A percentile compares a stretch with the other conserved stretches of the same genome.
Evolutionary conservation across 2,797 vertebrate species (phyloP).

Genomic region (Nannoperca obscura): DNA sequence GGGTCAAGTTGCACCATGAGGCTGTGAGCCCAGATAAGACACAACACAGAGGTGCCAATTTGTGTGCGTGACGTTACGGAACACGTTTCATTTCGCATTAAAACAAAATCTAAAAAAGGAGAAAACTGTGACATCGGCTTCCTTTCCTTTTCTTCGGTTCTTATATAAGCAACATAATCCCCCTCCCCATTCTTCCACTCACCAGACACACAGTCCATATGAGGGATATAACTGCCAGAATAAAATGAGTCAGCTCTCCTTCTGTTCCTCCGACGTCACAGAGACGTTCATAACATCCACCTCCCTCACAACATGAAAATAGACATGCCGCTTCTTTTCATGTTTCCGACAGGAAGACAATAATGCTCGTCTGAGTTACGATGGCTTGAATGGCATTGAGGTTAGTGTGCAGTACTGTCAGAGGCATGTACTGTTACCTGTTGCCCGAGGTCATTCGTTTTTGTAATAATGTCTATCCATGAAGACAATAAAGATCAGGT

Average conservation of each 20-base stretch:
- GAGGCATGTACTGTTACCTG: slow-evolving; percentile 4
- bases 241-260: slow-evolving; percentile 79
- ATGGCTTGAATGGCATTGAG: slow-evolving; percentile 14
- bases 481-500: slow-evolving; percentile 31
- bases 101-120: slow-evolving; percentile 35
- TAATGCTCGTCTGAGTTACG: slow-evolving; percentile 22
- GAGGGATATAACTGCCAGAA: slow-evolving; percentile 75
- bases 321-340: slow-evolving; percentile 63
- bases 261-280: slow-evolving; percentile 78
- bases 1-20: slow-evolving; percentile 65
- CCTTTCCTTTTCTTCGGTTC: slow-evolving; percentile 36
- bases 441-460: not conserved
- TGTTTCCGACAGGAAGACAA: slow-evolving; percentile 55
- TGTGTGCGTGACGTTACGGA: not conserved
- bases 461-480: slow-evolving; percentile 3
- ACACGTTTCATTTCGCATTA: not conserved
- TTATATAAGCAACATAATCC: slow-evolving; percentile 52
- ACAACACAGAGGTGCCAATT: slow-evolving; percentile 42
- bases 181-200: slow-evolving; percentile 50
- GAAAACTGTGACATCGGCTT: slow-evolving; percentile 22
- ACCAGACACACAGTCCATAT: slow-evolving; percentile 72
- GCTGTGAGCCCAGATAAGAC: slow-evolving; percentile 46
- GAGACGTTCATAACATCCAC: slow-evolving; percentile 70
- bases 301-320: slow-evolving; percentile 78
- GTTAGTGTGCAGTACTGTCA: not conserved